Evolutionary conservation across 2,113 vertebrate species (phyloP), one percentile per base, ranked within the genome.

Genomic region (Alectura lathami): DNA sequence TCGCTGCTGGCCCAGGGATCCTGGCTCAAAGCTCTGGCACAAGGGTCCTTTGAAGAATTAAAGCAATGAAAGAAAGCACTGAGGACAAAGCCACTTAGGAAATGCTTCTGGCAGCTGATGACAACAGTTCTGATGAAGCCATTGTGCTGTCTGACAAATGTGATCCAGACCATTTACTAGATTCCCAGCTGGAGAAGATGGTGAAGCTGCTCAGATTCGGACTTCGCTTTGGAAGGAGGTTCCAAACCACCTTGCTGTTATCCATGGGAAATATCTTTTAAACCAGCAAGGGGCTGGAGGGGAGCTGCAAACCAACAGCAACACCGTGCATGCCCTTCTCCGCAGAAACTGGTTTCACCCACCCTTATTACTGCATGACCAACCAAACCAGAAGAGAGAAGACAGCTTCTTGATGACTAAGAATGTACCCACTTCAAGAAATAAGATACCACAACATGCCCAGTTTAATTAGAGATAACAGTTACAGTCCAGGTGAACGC

Each of bases 151-250:
- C 30, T 34, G 53, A 43, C 14, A 70, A 89, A 75, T 1, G 13
- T 16, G 54, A 47, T 30, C 47, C 4, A 13, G 86, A 20, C 6
- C 0, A 0, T 23, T 32, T 27, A 6, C 43, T 23, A 60, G 8
- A 63, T 11, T 13, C n/a, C 16, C 5, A 43, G 23, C 43, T 50
- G 40, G 7, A 17, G 10, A 45, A 73, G n/a, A 36, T 2, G 27
- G 23, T n/a, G 30, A 42, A 40, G 36, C 32, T 50, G n/a, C 5
- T 57, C 1, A 24, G 17, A 50, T 43, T 45, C 6, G 32, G 56
- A 12, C 11, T 27, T 29, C n/a, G 69, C 72, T 40, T 32, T 26
- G 40, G 26, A 27, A 73, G 13, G 15, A 43, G n/a, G 17, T 38
- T 67, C 17, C 32, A 27, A 73, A 64, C 30, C 2, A 3, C 13